These are phyloP conservation scores for Cheiracanthium punctorium DNA, from an alignment of 2,888 invertebrate genomes.

Conservation along the genomic window DNA sequence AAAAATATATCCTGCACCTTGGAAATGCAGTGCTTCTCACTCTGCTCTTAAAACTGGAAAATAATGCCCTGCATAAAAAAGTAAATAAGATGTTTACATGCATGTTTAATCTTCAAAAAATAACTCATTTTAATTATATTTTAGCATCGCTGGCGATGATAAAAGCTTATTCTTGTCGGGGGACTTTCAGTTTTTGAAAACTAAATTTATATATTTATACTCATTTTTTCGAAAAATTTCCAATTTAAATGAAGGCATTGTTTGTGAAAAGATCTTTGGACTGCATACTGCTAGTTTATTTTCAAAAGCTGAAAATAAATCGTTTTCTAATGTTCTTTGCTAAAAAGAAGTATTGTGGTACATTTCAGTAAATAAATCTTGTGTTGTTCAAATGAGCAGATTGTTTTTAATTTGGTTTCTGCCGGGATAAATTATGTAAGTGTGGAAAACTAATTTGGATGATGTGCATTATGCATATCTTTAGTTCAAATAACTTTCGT, in stretches of 20 bases:
- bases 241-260: neutral
- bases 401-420: no score
- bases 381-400: no score
- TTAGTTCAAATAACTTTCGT: no score
- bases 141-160: neutral
- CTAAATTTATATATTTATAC: no score
- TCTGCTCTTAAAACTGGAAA: conserved; percentile 7
- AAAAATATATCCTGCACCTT: conserved; percentile 8
- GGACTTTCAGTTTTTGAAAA: neutral
- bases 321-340: no score
- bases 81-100: conserved; percentile 39
- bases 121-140: conserved; percentile 47
- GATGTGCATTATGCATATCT: no score
- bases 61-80: conserved; percentile 14
- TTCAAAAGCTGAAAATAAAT: no score
- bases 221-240: neutral
- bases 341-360: no score
- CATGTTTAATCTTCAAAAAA: conserved; percentile 21
- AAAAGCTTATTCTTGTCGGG: neutral
- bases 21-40: conserved; percentile 16
- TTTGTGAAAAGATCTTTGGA: neutral
- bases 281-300: no score
- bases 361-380: no score
- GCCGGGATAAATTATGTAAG: no score
- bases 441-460: no score